Base-by-base conservation (phyloP, 2,113 vertebrate genomes). In the Python bivittatus region DNA sequence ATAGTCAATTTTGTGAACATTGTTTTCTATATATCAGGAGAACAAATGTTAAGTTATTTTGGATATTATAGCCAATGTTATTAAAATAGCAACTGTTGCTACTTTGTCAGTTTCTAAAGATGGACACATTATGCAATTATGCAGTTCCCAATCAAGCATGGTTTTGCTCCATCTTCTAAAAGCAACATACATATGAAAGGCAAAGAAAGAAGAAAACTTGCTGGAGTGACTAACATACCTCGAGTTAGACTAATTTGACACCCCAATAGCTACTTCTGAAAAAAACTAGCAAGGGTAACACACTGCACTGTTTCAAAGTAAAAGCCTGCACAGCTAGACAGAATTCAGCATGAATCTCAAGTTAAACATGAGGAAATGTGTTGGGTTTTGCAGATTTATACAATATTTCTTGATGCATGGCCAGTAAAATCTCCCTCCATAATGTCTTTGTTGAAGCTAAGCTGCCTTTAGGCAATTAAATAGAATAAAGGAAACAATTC, bases 41-140 rank as follows among this genome's bases (percentile, higher is more conserved):
- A 48, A 48, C 48, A 48, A 48, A 85, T 53, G 90, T 93, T n/a
- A n/a, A n/a, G n/a, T n/a, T 84, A 92, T 96, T 93, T 3, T 56
- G 91, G 90, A 90, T 94, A 92, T 93, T 95, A 91, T 92, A 84
- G 38, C 95, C 91, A 89, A 13, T 92, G 94, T 96, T 60, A 53
- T 48, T 48, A 10, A 93, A 97, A 97, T 93, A 52, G 87, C 93
- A 96, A 93, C 94, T 97, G 95, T 94, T 97, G 96, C 83, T 96
- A 95, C 92, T 90, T 88, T 83, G 57, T 52, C 93, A 95, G 95
- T 93, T 95, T 88, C 88, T 96, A 96, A 94, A 95, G 86, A 92
- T 83, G 86, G 90, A 48, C 48, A 48, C 48, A 48, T 48, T 48
- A 48, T 90, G 88, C 94, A 86, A 38, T 79, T 95, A 93, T 91